Percentiles rank a stretch among this genome's conserved stretches.
Conservation (phyloP, 2,797 vertebrate species). For the Poecile montanus region DNA sequence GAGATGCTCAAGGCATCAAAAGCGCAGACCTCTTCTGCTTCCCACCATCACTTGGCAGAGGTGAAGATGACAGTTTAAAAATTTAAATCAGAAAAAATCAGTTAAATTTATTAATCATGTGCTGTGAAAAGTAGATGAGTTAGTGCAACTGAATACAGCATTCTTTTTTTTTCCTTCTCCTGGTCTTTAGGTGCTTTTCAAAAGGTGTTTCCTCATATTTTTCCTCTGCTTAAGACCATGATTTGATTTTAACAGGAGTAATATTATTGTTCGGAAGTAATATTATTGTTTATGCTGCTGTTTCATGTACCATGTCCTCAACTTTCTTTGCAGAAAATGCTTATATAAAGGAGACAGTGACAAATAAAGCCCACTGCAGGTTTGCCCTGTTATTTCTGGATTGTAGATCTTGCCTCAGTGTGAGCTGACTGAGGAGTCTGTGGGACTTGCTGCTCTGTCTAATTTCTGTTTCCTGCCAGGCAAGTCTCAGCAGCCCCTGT, state of each 20-base stretch:
- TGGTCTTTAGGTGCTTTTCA: neutral
- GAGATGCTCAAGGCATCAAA: neutral
- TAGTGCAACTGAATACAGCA: neutral
- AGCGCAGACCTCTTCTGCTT: neutral
- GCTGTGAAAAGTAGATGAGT: neutral
- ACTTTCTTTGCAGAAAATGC: neutral
- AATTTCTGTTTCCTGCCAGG: slow-evolving; percentile 36
- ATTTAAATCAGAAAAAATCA: neutral
- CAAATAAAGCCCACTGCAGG: neutral
- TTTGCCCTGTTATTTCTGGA: slow-evolving; percentile 5
- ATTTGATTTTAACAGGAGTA: neutral
- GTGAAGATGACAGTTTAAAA: neutral
- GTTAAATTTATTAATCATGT: neutral
- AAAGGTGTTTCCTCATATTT: neutral
- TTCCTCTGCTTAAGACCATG: neutral
- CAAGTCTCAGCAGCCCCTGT: slow-evolving; percentile 15
- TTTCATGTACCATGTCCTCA: neutral
- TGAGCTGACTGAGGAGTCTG: slow-evolving; percentile 4
- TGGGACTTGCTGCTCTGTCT: neutral
- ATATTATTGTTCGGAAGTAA: neutral
- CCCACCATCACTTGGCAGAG: neutral
- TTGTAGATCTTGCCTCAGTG: neutral
- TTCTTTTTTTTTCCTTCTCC: neutral
- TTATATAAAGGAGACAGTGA: neutral
- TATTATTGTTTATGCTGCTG: neutral